A percentile compares a stretch with the other conserved stretches of the same genome.
phyloP scores from a whole-genome alignment of 2,888 invertebrate species.

The Rotaria macrura region DNA sequence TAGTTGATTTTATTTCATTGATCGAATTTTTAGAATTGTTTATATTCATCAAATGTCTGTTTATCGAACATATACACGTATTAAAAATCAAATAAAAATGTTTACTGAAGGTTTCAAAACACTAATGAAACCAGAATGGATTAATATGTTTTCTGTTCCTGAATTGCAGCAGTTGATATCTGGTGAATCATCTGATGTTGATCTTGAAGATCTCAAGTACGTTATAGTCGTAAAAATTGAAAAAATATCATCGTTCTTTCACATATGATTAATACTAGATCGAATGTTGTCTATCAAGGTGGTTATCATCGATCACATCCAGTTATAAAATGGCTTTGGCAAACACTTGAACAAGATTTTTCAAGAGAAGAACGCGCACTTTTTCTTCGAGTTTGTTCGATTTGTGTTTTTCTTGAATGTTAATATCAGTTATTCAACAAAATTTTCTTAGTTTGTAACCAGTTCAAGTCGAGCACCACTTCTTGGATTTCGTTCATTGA shows the following conservation, averaged over 20 bases:
- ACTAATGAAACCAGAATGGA: constrained; percentile 85
- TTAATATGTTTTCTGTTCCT: constrained; percentile 82
- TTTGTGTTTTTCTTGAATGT: background rate
- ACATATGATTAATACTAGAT: constrained; percentile 38
- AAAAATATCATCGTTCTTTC: background rate
- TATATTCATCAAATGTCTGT: constrained; percentile 88
- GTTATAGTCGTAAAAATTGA: background rate
- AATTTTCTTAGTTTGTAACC: constrained; percentile 48
- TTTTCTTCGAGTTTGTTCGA: constrained; percentile 64
- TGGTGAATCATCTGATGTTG: constrained; percentile 83
- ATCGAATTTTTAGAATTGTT: constrained; percentile 63
- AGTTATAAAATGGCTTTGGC: constrained; percentile 97
- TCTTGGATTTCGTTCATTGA: constrained; percentile 84
- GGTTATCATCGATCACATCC: constrained; percentile 96
- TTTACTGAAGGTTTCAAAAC: constrained; percentile 91
- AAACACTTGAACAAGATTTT: constrained; percentile 88
- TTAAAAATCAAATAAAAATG: constrained; percentile 86
- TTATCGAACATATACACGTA: constrained; percentile 94
- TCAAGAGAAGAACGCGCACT: constrained; percentile 76
- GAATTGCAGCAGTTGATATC: constrained; percentile 88
- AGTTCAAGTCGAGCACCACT: constrained; percentile 94
- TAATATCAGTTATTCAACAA: background rate
- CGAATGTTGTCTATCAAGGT: constrained; percentile 92
- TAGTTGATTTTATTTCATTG: background rate
- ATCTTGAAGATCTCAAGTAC: constrained; percentile 57